Evolutionary conservation across 2,888 invertebrate genomes (phyloP).

Genomic region (Choreutis nemorana): DNA sequence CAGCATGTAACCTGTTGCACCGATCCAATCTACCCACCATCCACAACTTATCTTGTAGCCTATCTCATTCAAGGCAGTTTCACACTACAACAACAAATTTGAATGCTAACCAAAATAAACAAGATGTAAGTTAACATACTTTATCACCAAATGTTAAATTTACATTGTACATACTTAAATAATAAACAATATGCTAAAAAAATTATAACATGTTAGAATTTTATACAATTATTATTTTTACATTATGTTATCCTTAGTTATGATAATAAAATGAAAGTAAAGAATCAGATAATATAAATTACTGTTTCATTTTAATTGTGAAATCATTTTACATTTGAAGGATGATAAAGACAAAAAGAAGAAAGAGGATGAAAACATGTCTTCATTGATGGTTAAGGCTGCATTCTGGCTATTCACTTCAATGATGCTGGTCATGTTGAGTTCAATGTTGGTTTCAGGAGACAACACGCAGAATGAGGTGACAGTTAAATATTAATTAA

Average conservation of each 20-base stretch:
- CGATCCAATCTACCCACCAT: conserved; percentile 56
- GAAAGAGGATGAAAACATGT: conserved; percentile 75
- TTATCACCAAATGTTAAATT: too few species aligned
- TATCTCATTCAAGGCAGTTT: conserved; percentile 17
- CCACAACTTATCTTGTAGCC: conserved; percentile 20
- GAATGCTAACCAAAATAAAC: too few species aligned
- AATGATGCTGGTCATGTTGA: conserved; percentile 75
- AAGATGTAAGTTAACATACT: too few species aligned
- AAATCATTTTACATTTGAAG: conserved; percentile 1
- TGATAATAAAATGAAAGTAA: too few species aligned
- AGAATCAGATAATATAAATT: neutral
- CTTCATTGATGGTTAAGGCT: conserved; percentile 76
- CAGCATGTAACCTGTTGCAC: conserved; percentile 57
- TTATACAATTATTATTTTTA: conserved; percentile 11
- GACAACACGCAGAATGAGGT: conserved; percentile 78
- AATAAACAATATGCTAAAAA: too few species aligned
- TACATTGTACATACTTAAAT: too few species aligned
- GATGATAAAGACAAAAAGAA: conserved; percentile 45
- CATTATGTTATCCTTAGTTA: too few species aligned
- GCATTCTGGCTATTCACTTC: conserved; percentile 83
- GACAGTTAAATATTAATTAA: too few species aligned
- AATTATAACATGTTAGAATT: too few species aligned
- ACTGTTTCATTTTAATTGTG: neutral
- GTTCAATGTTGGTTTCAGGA: conserved; percentile 75
- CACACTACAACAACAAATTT: conserved; percentile 27